Evolutionary conservation across 2,113 vertebrate species (phyloP).

Genomic region (Pterocles orientalis): DNA sequence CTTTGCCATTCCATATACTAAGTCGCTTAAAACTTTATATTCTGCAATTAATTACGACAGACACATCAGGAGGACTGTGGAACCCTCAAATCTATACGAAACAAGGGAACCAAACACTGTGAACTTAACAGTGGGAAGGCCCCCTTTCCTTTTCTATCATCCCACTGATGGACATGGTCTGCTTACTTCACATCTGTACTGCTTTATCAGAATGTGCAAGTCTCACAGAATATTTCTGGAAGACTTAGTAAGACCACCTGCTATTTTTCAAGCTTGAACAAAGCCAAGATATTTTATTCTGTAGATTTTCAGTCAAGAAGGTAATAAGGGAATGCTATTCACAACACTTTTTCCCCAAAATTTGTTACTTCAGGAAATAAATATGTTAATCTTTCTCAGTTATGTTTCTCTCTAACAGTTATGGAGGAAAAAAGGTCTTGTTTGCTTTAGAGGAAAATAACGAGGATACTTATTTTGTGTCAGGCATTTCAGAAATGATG

Average conservation of each 20-base stretch:
- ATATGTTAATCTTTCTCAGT: neutral
- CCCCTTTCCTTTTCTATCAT: neutral
- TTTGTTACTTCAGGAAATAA: neutral
- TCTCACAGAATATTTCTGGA: neutral
- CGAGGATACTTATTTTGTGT: neutral
- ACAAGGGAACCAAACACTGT: neutral
- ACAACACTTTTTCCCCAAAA: rapidly evolving
- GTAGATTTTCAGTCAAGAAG: neutral
- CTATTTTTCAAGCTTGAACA: neutral
- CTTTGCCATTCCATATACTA: neutral
- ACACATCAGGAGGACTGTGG: neutral
- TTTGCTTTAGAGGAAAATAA: neutral
- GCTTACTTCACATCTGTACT: neutral
- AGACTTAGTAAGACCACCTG: neutral
- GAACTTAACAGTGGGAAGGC: neutral
- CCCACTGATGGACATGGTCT: neutral
- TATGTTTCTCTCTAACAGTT: neutral
- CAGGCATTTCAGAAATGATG: neutral
- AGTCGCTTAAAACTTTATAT: neutral
- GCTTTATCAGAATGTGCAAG: neutral
- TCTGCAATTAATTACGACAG: neutral
- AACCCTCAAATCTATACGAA: neutral
- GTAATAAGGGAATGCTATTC: neutral
- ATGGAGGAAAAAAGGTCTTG: neutral
- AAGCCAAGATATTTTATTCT: neutral